Conservation (phyloP, 2,113 vertebrate species). For the Neolamprologus falcicula region DNA sequence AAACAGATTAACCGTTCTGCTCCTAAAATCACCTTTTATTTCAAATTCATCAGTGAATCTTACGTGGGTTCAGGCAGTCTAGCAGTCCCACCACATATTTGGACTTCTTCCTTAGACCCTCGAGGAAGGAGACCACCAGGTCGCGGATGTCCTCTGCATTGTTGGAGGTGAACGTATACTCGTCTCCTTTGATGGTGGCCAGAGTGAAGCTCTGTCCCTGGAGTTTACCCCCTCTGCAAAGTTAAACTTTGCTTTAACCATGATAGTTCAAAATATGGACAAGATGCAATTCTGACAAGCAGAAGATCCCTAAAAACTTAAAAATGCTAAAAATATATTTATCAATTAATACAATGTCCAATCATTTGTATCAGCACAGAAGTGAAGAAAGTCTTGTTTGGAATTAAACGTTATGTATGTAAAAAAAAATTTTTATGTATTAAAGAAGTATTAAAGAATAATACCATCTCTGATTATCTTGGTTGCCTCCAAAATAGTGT, state of each 20-base stretch:
- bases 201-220: slow-evolving; percentile 92
- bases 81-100: slow-evolving; percentile 92
- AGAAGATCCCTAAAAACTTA: background rate
- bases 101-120: slow-evolving; percentile 89
- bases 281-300: background rate
- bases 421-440: rapidly evolving
- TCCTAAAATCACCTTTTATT: rapidly evolving
- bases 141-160: slow-evolving; percentile 95
- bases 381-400: background rate
- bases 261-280: background rate
- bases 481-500: rapidly evolving
- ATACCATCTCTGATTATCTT: background rate
- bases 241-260: background rate
- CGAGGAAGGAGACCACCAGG: slow-evolving; percentile 90
- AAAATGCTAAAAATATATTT: background rate
- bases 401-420: background rate
- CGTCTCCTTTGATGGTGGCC: slow-evolving; percentile 93
- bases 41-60: background rate
- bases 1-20: rapidly evolving
- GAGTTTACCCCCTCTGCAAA: slow-evolving; percentile 85
- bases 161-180: slow-evolving; percentile 97
- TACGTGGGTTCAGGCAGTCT: slow-evolving; percentile 89
- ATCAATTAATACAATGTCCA: rapidly evolving
- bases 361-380: background rate
- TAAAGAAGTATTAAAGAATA: rapidly evolving